Evolutionary conservation across 2,797 vertebrate species (phyloP).

Genomic region (Percopsis omiscomaycus): DNA sequence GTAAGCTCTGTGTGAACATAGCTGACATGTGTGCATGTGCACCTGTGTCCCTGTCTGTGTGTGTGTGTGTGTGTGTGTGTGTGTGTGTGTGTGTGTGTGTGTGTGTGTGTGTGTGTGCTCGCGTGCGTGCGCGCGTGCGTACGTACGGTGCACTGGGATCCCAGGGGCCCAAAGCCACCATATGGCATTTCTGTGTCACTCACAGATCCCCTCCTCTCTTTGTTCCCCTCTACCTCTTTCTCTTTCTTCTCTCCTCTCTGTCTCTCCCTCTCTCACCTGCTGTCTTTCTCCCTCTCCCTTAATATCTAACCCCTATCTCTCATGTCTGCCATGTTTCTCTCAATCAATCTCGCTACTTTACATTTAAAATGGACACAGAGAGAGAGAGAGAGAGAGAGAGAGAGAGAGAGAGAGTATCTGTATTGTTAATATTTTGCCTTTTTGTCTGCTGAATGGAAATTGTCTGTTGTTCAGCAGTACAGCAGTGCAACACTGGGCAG

Average conservation of each 20-base stretch:
- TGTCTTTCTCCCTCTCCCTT: background rate
- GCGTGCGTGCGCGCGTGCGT: conserved; percentile 30
- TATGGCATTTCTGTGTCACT: conserved; percentile 56
- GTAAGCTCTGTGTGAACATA: no score
- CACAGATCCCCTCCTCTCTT: conserved; percentile 33
- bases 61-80: conserved; percentile 4
- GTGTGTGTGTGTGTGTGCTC: conserved; percentile 25
- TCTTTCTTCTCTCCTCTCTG: conserved; percentile 31
- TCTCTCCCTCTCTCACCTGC: conserved; percentile 20
- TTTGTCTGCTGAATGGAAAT: background rate
- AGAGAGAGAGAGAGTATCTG: background rate
- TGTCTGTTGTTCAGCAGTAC: no score
- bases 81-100: conserved; percentile 9
- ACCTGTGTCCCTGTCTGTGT: background rate
- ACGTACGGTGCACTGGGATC: conserved; percentile 43
- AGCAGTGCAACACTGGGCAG: no score
- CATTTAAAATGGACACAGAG: background rate
- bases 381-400: background rate
- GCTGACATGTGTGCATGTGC: background rate
- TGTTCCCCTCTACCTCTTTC: conserved; percentile 33
- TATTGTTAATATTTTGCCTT: background rate
- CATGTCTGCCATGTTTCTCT: background rate
- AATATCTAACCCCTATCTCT: background rate
- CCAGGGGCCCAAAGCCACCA: conserved; percentile 51
- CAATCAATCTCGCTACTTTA: background rate